Percentiles rank a stretch among this genome's conserved stretches.
Evolutionary conservation across 2,888 invertebrate genomes (phyloP).

Genomic region (Cephus pygmeus): DNA sequence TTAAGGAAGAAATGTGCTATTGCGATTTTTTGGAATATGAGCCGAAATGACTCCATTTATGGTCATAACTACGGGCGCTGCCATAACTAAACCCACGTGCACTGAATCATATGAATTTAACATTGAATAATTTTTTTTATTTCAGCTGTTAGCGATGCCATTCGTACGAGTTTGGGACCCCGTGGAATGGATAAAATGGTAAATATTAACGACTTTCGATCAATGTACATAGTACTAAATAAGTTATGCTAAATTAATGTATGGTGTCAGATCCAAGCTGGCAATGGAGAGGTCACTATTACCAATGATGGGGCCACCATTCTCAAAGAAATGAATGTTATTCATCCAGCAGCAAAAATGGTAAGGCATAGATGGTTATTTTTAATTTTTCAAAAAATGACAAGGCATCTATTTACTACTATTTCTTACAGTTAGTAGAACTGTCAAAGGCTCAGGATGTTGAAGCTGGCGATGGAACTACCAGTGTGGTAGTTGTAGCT

Average conservation of each 20-base stretch:
- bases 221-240: neutral
- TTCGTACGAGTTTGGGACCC: conserved; percentile 97
- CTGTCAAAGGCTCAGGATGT: conserved; percentile 98
- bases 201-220: conserved; percentile 42
- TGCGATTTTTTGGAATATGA: neutral
- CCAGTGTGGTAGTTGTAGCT: conserved; percentile 97
- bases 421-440: conserved; percentile 85
- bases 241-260: conserved; percentile 17
- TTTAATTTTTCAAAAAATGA: neutral
- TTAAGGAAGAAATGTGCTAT: neutral
- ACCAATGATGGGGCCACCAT: conserved; percentile 99
- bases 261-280: conserved; percentile 85
- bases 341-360: conserved; percentile 99
- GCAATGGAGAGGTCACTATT: conserved; percentile 98
- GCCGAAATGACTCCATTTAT: conserved; percentile 33
- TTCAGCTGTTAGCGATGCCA: conserved; percentile 97
- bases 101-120: neutral
- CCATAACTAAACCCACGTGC: conserved; percentile 21
- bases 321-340: conserved; percentile 97
- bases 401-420: neutral
- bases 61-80: conserved; percentile 28
- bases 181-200: conserved; percentile 99
- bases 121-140: conserved; percentile 31
- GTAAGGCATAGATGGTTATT: conserved; percentile 65
- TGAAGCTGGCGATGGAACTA: conserved; percentile 99